Conservation (phyloP, 2,113 vertebrate species). For the Amphilophus citrinellus region DNA sequence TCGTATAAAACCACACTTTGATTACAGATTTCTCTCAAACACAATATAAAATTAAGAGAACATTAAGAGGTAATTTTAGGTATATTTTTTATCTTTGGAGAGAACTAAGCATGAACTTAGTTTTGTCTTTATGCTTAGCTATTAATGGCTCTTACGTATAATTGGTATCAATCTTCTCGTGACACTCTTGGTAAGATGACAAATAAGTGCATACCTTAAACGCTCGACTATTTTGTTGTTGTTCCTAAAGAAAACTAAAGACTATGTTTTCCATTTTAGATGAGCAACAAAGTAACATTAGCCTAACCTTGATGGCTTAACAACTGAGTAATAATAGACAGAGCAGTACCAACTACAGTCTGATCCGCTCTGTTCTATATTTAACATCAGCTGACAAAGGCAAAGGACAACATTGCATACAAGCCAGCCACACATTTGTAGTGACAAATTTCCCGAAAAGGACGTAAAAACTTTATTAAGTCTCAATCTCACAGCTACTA, state of each 20-base stretch:
- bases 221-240: background rate
- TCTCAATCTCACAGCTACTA: background rate
- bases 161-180: background rate
- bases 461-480: background rate
- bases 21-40: background rate
- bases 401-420: background rate
- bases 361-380: constrained; percentile 52
- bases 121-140: background rate
- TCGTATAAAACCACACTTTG: background rate
- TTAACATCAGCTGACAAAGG: constrained; percentile 28
- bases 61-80: background rate
- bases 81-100: background rate
- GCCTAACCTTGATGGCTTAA: background rate
- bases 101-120: background rate
- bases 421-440: background rate
- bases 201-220: background rate
- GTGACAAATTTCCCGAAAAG: constrained; percentile 12
- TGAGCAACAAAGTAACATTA: background rate
- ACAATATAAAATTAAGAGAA: background rate
- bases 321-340: constrained; percentile 44
- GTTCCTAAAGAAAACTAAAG: background rate
- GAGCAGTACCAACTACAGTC: constrained; percentile 8
- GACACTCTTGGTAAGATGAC: background rate
- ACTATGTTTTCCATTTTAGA: background rate
- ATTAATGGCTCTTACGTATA: background rate